Percentiles rank a stretch among this genome's conserved stretches.
These are phyloP conservation scores for Himalopsyche anomala DNA, from an alignment of 2,888 invertebrate species.

Conservation along the genomic window DNA sequence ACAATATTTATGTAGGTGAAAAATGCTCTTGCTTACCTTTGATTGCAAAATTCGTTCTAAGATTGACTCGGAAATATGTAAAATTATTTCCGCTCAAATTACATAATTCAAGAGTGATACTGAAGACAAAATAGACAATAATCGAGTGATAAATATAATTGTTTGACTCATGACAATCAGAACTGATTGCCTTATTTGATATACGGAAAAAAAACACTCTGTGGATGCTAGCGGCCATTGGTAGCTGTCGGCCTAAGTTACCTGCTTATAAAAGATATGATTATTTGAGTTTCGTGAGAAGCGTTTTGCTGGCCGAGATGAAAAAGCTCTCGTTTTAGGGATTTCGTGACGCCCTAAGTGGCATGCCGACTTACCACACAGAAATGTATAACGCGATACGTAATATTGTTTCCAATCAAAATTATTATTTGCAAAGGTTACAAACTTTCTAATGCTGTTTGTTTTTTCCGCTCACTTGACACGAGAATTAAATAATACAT, in stretches of 20 bases:
- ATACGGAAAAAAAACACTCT: neutral
- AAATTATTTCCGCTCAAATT: too few relatives aligned
- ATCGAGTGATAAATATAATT: too few relatives aligned
- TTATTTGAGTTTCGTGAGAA: slow-evolving; percentile 60
- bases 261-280: slow-evolving; percentile 56
- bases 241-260: slow-evolving; percentile 55
- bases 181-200: neutral
- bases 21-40: too few relatives aligned
- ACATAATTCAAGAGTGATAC: too few relatives aligned
- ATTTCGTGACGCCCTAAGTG: slow-evolving; percentile 54
- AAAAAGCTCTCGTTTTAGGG: slow-evolving; percentile 56
- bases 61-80: too few relatives aligned
- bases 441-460: neutral
- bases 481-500: too few relatives aligned
- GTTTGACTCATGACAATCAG: too few relatives aligned
- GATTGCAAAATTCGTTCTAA: too few relatives aligned
- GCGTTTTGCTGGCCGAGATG: slow-evolving; percentile 37
- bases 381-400: neutral
- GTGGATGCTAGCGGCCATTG: slow-evolving; percentile 34
- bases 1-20: too few relatives aligned
- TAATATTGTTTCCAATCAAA: slow-evolving; percentile 2
- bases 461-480: neutral
- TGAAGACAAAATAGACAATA: too few relatives aligned
- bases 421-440: slow-evolving; percentile 31
- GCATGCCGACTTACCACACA: neutral